Evolutionary conservation across 2,113 vertebrate species (phyloP), one percentile per base, ranked within the genome.

Genomic region (Tiliqua scincoides): DNA sequence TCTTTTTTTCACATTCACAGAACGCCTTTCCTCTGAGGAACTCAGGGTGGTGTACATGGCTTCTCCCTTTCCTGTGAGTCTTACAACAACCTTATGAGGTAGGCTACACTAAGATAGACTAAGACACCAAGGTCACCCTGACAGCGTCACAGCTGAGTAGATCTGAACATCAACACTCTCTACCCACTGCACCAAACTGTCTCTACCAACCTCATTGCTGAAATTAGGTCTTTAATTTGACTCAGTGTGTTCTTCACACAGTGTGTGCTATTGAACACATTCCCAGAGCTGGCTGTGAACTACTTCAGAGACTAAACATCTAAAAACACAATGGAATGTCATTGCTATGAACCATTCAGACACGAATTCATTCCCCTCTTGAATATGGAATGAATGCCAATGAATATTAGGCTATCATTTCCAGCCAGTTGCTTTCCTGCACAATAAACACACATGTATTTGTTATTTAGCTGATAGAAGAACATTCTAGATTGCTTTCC

Each of bases 221-320:
- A 8, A 90, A 20, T 40, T 72, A 11, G 83, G 54, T 15, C 37
- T 5, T 15, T 74, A 73, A 85, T 86, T 80, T 54, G 72, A 20
- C 12, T 15, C 71, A 79, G 83, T 54, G 35, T n/a, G 32, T 1
- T 0, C 77, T 17, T 76, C 88, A 14, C 32, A 43, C 1, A 90
- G 79, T 18, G 52, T 82, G 52, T 20, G 77, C 12, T 6, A 87
- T 73, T 20, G 18, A 27, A 54, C 86, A 68, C 84, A 10, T 63
- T 48, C 4, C 82, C 0, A 84, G 2, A 86, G 76, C 57, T 85
- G 68, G 35, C 81, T 14, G 85, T 62, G 30, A 92, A 85, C 10
- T 77, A 59, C 63, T 40, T 32, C 65, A 40, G 87, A 72, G 63
- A 86, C 25, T 57, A 79, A 61, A 27, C 14, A 77, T 82, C 35